A percentile compares a stretch with the other conserved stretches of the same genome.
phyloP scores from a whole-genome alignment of 92 coral and sea anemone genomes.

The Montipora capitata region DNA sequence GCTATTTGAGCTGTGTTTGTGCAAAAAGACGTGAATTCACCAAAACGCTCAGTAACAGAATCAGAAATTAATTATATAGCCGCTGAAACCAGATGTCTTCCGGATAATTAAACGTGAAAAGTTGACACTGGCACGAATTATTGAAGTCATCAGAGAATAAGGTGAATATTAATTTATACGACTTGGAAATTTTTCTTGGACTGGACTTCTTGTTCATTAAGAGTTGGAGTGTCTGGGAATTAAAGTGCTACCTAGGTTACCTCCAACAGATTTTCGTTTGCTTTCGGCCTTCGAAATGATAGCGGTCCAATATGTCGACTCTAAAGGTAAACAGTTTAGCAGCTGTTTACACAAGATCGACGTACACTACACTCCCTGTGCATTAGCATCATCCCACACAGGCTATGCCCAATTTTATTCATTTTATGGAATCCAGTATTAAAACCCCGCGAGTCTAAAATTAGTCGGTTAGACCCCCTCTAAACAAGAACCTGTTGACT shows the following conservation, averaged over 20 bases:
- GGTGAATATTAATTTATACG: background rate
- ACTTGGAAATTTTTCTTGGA: background rate
- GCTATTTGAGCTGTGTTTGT: slow-evolving; percentile 1
- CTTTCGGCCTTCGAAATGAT: too few species aligned
- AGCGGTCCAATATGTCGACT: too few species aligned
- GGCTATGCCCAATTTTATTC: too few species aligned
- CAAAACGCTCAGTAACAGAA: background rate
- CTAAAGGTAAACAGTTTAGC: too few species aligned
- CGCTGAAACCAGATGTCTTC: background rate
- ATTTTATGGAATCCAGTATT: too few species aligned
- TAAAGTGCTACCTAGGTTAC: background rate
- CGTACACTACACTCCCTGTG: too few species aligned
- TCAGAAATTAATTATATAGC: background rate
- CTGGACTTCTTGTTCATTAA: background rate
- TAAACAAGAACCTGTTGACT: too few species aligned
- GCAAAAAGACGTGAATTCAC: background rate
- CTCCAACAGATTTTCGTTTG: too few species aligned
- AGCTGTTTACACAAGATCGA: too few species aligned
- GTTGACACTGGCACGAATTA: background rate
- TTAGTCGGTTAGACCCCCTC: too few species aligned
- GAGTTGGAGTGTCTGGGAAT: background rate
- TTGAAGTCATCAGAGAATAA: background rate
- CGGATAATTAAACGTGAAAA: background rate
- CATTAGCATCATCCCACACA: too few species aligned
- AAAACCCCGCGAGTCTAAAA: too few species aligned